phyloP scores from a whole-genome alignment of 2,113 vertebrate species.

The Synodontis membranacea region DNA sequence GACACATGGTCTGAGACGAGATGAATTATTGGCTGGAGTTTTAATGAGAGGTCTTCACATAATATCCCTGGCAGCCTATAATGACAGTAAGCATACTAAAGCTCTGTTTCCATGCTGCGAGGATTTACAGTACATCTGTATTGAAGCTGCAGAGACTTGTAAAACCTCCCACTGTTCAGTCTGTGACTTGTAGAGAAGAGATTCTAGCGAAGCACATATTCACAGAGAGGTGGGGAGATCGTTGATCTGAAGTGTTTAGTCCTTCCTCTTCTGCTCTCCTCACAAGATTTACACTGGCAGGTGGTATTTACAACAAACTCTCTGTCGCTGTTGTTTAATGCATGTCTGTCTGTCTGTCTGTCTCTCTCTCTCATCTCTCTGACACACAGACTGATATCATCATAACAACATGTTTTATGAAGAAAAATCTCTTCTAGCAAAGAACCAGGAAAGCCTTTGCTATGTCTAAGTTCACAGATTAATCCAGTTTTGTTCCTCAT shows the following conservation, averaged over 20 bases:
- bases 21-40: constrained; percentile 31
- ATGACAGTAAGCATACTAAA: constrained; percentile 30
- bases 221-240: background rate
- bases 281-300: constrained; percentile 66
- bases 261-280: constrained; percentile 64
- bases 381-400: background rate
- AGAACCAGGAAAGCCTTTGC: background rate
- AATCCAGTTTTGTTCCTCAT: background rate
- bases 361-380: background rate
- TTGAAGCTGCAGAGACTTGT: background rate
- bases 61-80: constrained; percentile 37
- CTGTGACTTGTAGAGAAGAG: constrained; percentile 2
- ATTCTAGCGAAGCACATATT: background rate
- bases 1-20: constrained; percentile 22
- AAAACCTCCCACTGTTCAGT: background rate
- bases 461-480: background rate
- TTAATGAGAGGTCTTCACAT: constrained; percentile 36
- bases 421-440: background rate
- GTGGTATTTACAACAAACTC: constrained; percentile 68
- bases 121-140: constrained; percentile 20
- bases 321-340: constrained; percentile 68
- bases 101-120: constrained; percentile 15
- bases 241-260: constrained; percentile 47
- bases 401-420: background rate
- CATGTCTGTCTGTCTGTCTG: constrained; percentile 60